A percentile compares a stretch with the other conserved stretches of the same genome.
These are phyloP conservation scores for Temnothorax unifasciatus DNA, from an alignment of 2,888 invertebrate genomes.

Conservation along the genomic window DNA sequence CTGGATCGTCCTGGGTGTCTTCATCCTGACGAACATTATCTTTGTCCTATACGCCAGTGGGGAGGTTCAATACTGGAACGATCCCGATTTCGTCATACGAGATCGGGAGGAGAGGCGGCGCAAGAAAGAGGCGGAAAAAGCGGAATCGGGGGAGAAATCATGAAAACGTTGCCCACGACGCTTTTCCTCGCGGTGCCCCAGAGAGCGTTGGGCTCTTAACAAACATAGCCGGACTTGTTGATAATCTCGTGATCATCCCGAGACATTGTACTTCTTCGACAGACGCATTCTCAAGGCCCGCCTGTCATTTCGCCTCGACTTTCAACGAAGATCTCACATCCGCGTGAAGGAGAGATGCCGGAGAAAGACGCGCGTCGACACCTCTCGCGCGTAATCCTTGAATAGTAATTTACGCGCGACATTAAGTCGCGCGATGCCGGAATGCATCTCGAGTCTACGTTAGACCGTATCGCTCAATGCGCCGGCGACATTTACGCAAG, in stretches of 20 bases:
- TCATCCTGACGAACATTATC: conserved; percentile 90
- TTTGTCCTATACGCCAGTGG: conserved; percentile 92
- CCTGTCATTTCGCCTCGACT: neutral
- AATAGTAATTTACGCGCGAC: conserved; percentile 2
- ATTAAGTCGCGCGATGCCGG: neutral
- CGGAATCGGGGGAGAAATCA: neutral
- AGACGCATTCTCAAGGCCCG: neutral
- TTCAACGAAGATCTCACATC: conserved; percentile 20
- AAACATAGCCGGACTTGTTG: neutral
- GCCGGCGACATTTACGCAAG: neutral
- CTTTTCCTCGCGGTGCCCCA: neutral
- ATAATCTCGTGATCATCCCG: neutral
- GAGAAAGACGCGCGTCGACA: neutral
- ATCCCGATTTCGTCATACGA: conserved; percentile 85
- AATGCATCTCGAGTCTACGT: conserved; percentile 3
- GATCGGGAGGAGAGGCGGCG: conserved; percentile 70
- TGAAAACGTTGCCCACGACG: neutral
- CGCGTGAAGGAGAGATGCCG: neutral
- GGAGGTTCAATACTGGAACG: conserved; percentile 93
- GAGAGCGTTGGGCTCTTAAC: neutral
- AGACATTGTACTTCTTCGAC: neutral
- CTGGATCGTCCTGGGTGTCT: conserved; percentile 92
- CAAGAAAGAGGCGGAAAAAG: conserved; percentile 22
- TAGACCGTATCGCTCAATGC: neutral
- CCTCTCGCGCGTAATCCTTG: conserved; percentile 15